Evolutionary conservation across 2,888 invertebrate genomes (phyloP).

Genomic region (Parelbella ahira): DNA sequence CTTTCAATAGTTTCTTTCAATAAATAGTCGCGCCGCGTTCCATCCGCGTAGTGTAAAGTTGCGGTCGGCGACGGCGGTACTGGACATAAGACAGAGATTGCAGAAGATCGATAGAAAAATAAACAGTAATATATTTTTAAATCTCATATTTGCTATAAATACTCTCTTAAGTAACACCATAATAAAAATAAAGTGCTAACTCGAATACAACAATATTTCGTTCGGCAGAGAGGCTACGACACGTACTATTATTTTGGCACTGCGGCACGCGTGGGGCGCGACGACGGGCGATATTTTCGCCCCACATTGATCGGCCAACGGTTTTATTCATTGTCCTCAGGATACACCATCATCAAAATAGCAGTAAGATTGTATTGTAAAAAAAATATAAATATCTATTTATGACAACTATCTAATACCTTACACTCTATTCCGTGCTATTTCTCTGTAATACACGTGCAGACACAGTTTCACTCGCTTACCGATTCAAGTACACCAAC

Average conservation of each 20-base stretch:
- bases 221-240: background rate
- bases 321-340: conserved; percentile 8
- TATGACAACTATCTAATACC: conserved; percentile 44
- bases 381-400: conserved; percentile 24
- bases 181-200: conserved; percentile 35
- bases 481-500: conserved; percentile 44
- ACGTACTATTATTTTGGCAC: conserved; percentile 9
- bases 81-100: conserved; percentile 36
- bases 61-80: conserved; percentile 27
- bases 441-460: conserved; percentile 30
- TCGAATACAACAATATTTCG: conserved; percentile 15
- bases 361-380: conserved; percentile 10
- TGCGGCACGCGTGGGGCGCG: too few species aligned
- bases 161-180: conserved; percentile 38
- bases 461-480: conserved; percentile 29
- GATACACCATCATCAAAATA: conserved; percentile 12
- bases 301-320: too few species aligned
- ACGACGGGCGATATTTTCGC: too few species aligned
- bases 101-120: conserved; percentile 64
- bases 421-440: conserved; percentile 2
- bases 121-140: conserved; percentile 40
- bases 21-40: conserved; percentile 21
- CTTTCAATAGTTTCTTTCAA: conserved; percentile 30
- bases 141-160: conserved; percentile 40
- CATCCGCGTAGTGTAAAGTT: conserved; percentile 9